Base-by-base conservation (phyloP, 2,113 vertebrate genomes). In the Phrynosoma blainvillii region DNA sequence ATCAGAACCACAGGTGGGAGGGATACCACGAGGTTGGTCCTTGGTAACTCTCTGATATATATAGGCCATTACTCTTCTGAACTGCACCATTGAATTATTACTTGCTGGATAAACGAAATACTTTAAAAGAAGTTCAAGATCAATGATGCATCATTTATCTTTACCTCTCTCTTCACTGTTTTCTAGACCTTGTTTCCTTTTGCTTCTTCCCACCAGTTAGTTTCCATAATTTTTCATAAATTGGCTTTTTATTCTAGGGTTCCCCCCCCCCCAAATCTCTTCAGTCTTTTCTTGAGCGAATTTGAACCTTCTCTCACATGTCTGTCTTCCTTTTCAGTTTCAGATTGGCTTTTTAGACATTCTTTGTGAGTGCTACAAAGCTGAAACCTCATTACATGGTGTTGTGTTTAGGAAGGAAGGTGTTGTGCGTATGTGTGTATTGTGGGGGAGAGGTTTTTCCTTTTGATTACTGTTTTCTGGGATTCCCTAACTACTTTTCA, bases 401-500 rank as follows among this genome's bases (percentile, higher is more conserved):
- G 59, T 16, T 42, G n/a, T 59, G 23, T 66, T 78, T 68, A 27
- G 62, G 27, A 85, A 42, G 73, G 23, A 47, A 52, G 12, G 11
- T 47, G 16, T 62, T 40, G 12, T 84, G 66, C 20, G 47, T 70
- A 70, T 10, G 74, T 76, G 70, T 70, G 40, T 4, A 18, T 42
- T 42, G 36, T 1, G 36, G 40, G 74, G 7, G 18, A 10, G 30
- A 4, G 70, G n/a, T 52, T 0, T 0, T 88, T 68, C 75, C 89
- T 47, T 92, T 92, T 70, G 90, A 77, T 92, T 89, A 6, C 11
- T 86, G 20, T 90, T 80, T 79, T 91, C 18, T 32, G 87, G 82
- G 83, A 89, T 13, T 89, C 68, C 66, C 85, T 42, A 73, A 87
- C 23, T 36, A 84, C 20, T 87, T 92, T 73, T 87, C 12, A 90